Percentiles rank a stretch among this genome's conserved stretches.
Conservation (phyloP, 2,888 invertebrate genomes). For the Cantharis rustica region DNA sequence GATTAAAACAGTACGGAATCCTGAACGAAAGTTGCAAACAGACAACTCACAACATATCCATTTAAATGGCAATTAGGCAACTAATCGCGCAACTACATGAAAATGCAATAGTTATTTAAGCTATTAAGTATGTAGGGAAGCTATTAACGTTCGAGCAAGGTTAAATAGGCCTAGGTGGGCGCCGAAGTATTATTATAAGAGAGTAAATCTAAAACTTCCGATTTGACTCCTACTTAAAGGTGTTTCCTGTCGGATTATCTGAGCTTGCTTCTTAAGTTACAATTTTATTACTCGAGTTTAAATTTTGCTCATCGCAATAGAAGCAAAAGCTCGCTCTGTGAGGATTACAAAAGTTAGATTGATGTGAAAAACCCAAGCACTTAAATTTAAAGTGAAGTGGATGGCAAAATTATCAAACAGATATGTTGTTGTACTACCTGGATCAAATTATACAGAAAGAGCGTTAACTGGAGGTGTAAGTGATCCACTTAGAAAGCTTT, state of each 20-base stretch:
- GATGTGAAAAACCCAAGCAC: not conserved
- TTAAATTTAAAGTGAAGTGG: not conserved
- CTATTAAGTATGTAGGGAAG: too few relatives aligned
- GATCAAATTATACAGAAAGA: not conserved
- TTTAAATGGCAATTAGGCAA: too few relatives aligned
- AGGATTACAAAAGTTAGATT: not conserved
- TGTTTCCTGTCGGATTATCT: not conserved
- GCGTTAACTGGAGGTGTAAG: not conserved
- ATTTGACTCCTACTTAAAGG: not conserved
- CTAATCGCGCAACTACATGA: too few relatives aligned
- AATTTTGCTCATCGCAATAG: not conserved
- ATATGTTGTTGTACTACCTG: not conserved
- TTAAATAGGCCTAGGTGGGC: too few relatives aligned
- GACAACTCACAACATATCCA: too few relatives aligned
- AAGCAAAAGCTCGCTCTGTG: not conserved
- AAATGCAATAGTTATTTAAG: too few relatives aligned
- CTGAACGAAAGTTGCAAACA: too few relatives aligned
- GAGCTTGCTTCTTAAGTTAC: not conserved
- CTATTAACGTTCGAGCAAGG: too few relatives aligned
- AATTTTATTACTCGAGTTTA: not conserved
- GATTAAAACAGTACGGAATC: too few relatives aligned
- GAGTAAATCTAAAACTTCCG: not conserved
- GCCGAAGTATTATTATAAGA: too few relatives aligned
- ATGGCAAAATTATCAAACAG: not conserved
- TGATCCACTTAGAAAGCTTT: conserved; percentile 2